These are phyloP conservation scores for Phaedon cochleariae DNA, from an alignment of 2,888 invertebrate genomes.

Conservation along the genomic window DNA sequence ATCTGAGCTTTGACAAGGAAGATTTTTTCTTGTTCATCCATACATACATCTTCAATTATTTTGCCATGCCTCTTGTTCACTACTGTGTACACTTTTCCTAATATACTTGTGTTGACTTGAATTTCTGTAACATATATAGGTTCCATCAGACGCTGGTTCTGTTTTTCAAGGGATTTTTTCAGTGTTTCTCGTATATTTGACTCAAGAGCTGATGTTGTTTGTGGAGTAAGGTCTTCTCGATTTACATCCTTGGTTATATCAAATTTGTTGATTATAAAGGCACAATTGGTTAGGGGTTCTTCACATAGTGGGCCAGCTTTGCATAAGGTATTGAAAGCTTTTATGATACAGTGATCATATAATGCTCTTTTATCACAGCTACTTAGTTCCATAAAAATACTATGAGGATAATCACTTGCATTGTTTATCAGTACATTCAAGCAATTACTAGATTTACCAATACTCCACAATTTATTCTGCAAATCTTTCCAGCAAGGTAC, in stretches of 20 bases:
- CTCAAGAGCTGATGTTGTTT: constrained; percentile 45
- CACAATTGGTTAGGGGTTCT: constrained; percentile 96
- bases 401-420: constrained; percentile 72
- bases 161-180: constrained; percentile 85
- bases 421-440: constrained; percentile 90
- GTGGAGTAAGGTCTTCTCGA: constrained; percentile 57
- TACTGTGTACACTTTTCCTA: constrained; percentile 88
- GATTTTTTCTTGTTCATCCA: constrained; percentile 89
- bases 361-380: constrained; percentile 67
- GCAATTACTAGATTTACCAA: constrained; percentile 89
- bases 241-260: constrained; percentile 61
- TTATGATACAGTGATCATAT: constrained; percentile 82
- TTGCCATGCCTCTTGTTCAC: constrained; percentile 88
- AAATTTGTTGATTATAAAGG: constrained; percentile 90
- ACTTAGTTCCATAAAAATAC: constrained; percentile 63
- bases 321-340: constrained; percentile 85
- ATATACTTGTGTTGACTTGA: constrained; percentile 55
- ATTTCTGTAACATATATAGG: constrained; percentile 79
- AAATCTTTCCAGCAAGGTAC: constrained; percentile 56
- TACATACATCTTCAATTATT: constrained; percentile 83
- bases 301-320: constrained; percentile 94
- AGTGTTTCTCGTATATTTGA: constrained; percentile 69
- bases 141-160: constrained; percentile 90
- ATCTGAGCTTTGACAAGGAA: constrained; percentile 90
- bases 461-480: constrained; percentile 83